Conservation (phyloP, 2,888 invertebrate species). For the Meghimatium bilineatum region DNA sequence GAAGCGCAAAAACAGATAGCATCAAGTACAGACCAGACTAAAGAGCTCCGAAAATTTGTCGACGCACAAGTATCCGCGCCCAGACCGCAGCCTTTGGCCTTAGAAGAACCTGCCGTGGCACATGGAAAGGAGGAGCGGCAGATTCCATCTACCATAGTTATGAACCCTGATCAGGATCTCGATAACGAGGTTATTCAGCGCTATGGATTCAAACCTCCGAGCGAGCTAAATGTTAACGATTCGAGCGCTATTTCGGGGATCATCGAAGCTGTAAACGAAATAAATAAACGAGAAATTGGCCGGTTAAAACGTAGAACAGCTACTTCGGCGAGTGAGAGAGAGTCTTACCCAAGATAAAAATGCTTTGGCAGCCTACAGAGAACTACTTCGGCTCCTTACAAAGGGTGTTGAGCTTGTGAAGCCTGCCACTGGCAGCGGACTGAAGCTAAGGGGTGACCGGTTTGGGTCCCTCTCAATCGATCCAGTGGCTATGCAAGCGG, state of each 20-base stretch:
- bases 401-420: background rate
- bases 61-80: background rate
- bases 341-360: background rate
- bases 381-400: no score
- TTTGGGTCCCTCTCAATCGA: background rate
- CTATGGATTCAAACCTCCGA: background rate
- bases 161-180: background rate
- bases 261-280: background rate
- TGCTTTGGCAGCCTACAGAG: no score
- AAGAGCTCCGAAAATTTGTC: background rate
- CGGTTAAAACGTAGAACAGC: background rate
- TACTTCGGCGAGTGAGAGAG: background rate
- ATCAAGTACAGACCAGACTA: no score
- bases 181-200: background rate
- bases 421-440: background rate
- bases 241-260: background rate
- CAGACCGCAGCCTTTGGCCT: background rate
- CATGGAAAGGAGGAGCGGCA: background rate
- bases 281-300: background rate
- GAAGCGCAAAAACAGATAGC: background rate
- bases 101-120: background rate
- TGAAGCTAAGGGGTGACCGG: background rate
- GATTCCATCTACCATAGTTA: background rate
- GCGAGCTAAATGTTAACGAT: background rate
- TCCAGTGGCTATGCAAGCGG: background rate